Percentiles rank a stretch among this genome's conserved stretches.
Conservation (phyloP, 1,140 invertebrate genomes). For the Megalonaias nervosa region DNA sequence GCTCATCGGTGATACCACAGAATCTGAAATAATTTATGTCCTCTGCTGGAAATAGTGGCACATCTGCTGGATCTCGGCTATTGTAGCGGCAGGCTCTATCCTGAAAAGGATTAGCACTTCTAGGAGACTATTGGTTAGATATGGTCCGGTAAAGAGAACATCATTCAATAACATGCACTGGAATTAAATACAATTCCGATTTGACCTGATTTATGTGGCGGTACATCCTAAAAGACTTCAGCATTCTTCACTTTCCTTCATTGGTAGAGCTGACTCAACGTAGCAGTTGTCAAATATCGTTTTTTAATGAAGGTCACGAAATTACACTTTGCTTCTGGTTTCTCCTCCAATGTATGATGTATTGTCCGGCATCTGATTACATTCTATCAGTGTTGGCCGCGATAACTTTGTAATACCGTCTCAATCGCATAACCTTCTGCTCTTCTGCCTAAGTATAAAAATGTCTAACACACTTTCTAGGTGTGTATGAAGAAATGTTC, state of each 20-base stretch:
- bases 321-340: constrained; percentile 18
- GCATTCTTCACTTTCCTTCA: constrained; percentile 2
- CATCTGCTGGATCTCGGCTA: constrained; percentile 40
- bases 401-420: no score
- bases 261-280: constrained; percentile 19
- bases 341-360: neutral
- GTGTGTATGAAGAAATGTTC: no score
- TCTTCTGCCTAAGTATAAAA: no score
- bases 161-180: constrained; percentile 25
- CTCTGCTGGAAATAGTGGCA: constrained; percentile 16
- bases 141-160: constrained; percentile 32
- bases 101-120: constrained; percentile 34
- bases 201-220: constrained; percentile 18
- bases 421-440: no score
- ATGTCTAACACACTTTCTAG: no score
- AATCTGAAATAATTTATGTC: constrained; percentile 6
- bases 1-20: neutral
- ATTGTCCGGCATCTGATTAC: no score
- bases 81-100: constrained; percentile 16
- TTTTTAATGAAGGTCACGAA: constrained; percentile 18
- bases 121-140: constrained; percentile 37
- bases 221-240: constrained; percentile 33
- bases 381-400: no score
- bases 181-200: constrained; percentile 36
- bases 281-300: constrained; percentile 16